Base-by-base conservation (phyloP, 1,140 invertebrate genomes). In the Drosophila ohnishii region DNA sequence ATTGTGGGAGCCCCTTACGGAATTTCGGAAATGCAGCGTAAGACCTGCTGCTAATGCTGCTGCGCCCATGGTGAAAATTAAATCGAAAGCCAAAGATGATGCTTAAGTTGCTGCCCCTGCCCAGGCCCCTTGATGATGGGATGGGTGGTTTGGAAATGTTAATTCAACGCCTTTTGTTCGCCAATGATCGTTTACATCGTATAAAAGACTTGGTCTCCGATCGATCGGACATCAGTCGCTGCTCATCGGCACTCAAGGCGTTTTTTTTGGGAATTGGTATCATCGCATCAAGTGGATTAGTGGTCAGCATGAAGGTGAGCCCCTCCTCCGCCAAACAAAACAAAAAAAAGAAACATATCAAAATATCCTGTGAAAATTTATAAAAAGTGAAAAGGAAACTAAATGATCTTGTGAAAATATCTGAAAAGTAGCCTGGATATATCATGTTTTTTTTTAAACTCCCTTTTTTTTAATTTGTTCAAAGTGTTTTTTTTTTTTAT, bases 21-120 rank as follows among this genome's bases (percentile, higher is more conserved):
- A 86, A 86, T 86, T 87, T 86, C 66, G 82, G 82, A 86, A 87
- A 86, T 86, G 82, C 83, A 82, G 66, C 81, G 39, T 59, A 71
- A 80, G 45, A 34, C 50, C 37, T 71, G 61, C 34, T 35, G 34
- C 34, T 35, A 10, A 10, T 11, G 34, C 10, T 11, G 34, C 34
- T 35, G 34, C 10, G 67, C 56, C 57, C 37, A 40, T 10, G 44
- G 44, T 75, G 77, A 77, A 80, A 74, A 77, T 59, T 78, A 79
- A 79, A 83, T 45, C 50, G 69, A 62, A 66, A 60, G 55, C 69
- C 44, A 25, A 71, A 47, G 35, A 30, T 55, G 16, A 61, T 25
- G 40, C 45, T 14, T 25, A n/a, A 50, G 44, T 13, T 10, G 5
- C 13, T 44, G 19, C 42, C 53, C 9, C 16, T 56, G 39, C 55